These are phyloP conservation scores for Pegoplata infirma DNA, from an alignment of 2,888 invertebrate species.

Conservation along the genomic window DNA sequence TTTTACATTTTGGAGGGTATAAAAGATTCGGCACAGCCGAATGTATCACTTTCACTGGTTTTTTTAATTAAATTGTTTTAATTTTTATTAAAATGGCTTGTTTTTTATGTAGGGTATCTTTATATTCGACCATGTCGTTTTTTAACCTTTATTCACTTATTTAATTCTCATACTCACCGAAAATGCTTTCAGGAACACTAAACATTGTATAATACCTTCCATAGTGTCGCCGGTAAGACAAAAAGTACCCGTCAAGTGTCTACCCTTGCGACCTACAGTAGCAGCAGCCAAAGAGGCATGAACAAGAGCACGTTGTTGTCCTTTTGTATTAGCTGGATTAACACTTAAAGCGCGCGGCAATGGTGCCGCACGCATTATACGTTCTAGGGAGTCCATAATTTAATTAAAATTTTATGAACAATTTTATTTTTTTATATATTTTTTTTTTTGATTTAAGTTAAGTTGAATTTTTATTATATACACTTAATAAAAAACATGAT, in stretches of 20 bases:
- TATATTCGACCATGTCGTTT: no score
- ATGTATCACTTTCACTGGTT: no score
- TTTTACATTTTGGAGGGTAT: no score
- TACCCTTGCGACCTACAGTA: slow-evolving; percentile 85
- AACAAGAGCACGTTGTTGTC: slow-evolving; percentile 84
- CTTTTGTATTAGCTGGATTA: slow-evolving; percentile 75
- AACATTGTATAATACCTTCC: slow-evolving; percentile 95
- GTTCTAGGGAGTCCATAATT: slow-evolving; percentile 89
- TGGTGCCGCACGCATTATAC: slow-evolving; percentile 86
- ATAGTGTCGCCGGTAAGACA: slow-evolving; percentile 94
- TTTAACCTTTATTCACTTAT: no score
- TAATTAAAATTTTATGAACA: slow-evolving; percentile 31
- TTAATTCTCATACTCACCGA: slow-evolving; percentile 90
- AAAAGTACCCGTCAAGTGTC: slow-evolving; percentile 92
- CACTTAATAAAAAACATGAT: slow-evolving; percentile 4
- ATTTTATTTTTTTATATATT: no score
- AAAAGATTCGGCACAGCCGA: no score
- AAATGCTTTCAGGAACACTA: slow-evolving; percentile 94
- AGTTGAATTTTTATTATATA: neutral
- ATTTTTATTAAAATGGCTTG: neutral
- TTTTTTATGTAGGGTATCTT: no score
- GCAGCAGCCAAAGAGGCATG: slow-evolving; percentile 87
- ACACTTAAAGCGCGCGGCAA: slow-evolving; percentile 82
- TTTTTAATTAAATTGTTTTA: neutral
- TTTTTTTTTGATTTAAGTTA: slow-evolving; percentile 10